Evolutionary conservation across 2,113 vertebrate genomes (phyloP).

Genomic region (Tenrec ecaudatus): DNA sequence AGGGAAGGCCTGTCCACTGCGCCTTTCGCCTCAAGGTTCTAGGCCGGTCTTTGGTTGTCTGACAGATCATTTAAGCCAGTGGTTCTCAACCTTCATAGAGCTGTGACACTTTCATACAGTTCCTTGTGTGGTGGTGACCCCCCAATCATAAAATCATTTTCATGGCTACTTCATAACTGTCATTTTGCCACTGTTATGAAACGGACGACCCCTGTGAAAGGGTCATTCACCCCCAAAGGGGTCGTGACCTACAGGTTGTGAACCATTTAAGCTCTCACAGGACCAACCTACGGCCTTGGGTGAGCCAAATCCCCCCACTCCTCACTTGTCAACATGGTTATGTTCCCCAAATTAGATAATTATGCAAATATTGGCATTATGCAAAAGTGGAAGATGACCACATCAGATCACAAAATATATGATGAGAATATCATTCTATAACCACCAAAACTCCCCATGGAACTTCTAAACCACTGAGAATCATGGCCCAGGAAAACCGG

Average conservation of each 20-base stretch:
- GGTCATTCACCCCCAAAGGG: too few species aligned
- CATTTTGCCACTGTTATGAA: too few species aligned
- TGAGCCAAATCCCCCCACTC: background rate
- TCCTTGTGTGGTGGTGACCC: too few species aligned
- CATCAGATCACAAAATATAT: background rate
- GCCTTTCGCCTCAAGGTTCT: background rate
- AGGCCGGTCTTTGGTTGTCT: background rate
- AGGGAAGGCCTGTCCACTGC: background rate
- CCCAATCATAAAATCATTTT: too few species aligned
- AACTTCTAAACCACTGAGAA: background rate
- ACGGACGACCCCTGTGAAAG: too few species aligned
- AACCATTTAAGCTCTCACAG: too few species aligned
- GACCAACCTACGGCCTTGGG: background rate
- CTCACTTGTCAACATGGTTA: background rate
- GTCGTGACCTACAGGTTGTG: background rate
- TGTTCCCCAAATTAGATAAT: background rate
- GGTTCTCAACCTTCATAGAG: too few species aligned
- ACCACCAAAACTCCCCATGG: background rate
- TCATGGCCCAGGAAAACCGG: background rate
- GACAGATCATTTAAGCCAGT: background rate
- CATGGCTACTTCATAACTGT: too few species aligned
- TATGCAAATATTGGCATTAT: background rate
- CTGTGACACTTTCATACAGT: too few species aligned
- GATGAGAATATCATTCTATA: background rate
- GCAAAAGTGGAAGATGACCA: background rate